Base-by-base conservation (phyloP, 1,140 invertebrate species). In the Heliothis subflexa region DNA sequence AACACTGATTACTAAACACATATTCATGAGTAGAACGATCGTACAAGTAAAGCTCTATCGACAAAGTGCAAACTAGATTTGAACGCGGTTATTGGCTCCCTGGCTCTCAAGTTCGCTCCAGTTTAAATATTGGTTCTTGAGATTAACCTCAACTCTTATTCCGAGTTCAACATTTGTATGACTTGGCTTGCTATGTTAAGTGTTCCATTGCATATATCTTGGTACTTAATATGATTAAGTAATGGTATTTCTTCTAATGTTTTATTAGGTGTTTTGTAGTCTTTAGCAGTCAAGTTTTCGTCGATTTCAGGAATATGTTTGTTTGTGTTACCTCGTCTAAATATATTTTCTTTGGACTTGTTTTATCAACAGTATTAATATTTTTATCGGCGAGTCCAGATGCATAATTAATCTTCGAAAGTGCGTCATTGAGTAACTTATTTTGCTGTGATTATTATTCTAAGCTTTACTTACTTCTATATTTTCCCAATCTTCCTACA, bases 91-190 rank as follows among this genome's bases (percentile, higher is more conserved):
- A 64, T 64, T 64, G 28, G 55, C 55, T 59, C 55, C 3, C 61
- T 64, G 10, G 55, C 55, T 59, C 55, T 11, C 61, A 45, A 64
- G 61, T 64, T 64, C 61, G 40, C 61, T 45, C 33, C 61, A 40
- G 33, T 45, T 64, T 64, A 64, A 64, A 64, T 64, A 64, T 64
- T 64, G 61, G 61, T 28, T 64, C 61, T 18, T 3, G 40, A 64
- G 61, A 64, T 64, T 64, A 45, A 64, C 10, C 33, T 64, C 16
- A 45, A 18, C 33, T 64, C 61, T 45, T 64, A 64, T 47, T 45
- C 61, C 40, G 2, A 64, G 14, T 64, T 64, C n/a, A 45, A 64
- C 61, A 18, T 64, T 64, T 64, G 33, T 14, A 16, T 64, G 40
- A 14, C n/a, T 28, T 33, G 40, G 16, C 40, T 66, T 47, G 18